Percentiles rank a stretch among this genome's conserved stretches.
Evolutionary conservation across 1,140 invertebrate species (phyloP).

Genomic region (Drosophila kurseongensis): DNA sequence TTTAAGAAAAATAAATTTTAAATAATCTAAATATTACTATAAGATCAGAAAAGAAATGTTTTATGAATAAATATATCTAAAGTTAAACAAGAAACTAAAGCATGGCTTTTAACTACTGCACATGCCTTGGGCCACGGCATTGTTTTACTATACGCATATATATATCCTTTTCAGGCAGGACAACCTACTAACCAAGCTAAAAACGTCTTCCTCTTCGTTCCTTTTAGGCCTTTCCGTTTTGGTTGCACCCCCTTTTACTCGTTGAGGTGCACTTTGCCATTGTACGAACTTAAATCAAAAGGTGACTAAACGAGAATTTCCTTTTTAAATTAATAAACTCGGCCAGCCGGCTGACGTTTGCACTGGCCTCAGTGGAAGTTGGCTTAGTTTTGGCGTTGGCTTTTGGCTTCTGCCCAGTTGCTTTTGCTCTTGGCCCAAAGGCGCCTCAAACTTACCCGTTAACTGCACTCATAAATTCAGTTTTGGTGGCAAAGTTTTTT

Average conservation of each 20-base stretch:
- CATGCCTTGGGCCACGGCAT: too few species aligned
- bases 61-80: too few species aligned
- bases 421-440: slow-evolving; percentile 17
- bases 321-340: slow-evolving; percentile 84
- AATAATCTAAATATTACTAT: too few species aligned
- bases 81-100: too few species aligned
- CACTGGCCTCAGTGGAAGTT: slow-evolving; percentile 10
- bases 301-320: slow-evolving; percentile 84
- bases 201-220: background rate
- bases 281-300: slow-evolving; percentile 76
- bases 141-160: background rate
- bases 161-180: slow-evolving; percentile 31
- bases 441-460: slow-evolving; percentile 72
- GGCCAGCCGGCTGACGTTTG: slow-evolving; percentile 33
- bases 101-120: too few species aligned
- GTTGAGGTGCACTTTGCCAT: slow-evolving; percentile 33
- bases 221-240: background rate
- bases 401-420: slow-evolving; percentile 36
- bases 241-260: slow-evolving; percentile 6
- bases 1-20: too few species aligned
- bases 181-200: slow-evolving; percentile 34
- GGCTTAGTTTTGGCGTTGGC: slow-evolving; percentile 15
- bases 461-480: slow-evolving; percentile 76
- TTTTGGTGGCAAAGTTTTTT: slow-evolving; percentile 67
- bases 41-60: too few species aligned